Evolutionary conservation across 1,140 invertebrate genomes (phyloP).

Genomic region (Drosophila mauritiana): DNA sequence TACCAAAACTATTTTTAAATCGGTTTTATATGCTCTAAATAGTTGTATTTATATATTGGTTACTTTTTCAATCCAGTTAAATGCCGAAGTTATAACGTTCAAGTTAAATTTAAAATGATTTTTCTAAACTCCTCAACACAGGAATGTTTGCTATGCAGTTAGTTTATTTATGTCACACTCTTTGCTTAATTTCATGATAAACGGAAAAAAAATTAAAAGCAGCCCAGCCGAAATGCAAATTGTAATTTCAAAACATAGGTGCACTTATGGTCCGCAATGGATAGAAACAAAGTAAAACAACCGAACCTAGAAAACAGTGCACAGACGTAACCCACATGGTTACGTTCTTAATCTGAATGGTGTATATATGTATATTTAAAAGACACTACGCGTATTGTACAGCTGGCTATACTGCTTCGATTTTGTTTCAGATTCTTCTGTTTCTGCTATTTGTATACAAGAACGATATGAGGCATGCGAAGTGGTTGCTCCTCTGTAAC

Average conservation of each 20-base stretch:
- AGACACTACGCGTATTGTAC: conserved; percentile 61
- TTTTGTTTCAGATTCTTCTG: conserved; percentile 20
- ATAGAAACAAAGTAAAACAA: not conserved
- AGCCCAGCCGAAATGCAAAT: not conserved
- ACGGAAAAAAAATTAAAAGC: conserved; percentile 1
- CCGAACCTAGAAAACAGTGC: not conserved
- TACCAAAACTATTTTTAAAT: not conserved
- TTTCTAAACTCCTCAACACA: not conserved
- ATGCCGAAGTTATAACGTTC: not conserved
- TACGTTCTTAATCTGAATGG: conserved; percentile 2
- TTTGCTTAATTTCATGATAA: conserved; percentile 1
- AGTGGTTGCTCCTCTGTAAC: conserved; percentile 17
- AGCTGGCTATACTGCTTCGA: conserved; percentile 33
- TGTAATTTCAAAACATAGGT: not conserved
- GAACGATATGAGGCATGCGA: conserved; percentile 28
- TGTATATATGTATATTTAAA: conserved; percentile 42
- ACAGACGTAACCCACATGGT: not conserved
- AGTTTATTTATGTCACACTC: conserved; percentile 4
- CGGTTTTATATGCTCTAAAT: not conserved
- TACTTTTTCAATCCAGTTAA: not conserved
- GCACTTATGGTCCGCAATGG: not conserved
- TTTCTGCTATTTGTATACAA: conserved; percentile 38
- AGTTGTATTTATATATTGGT: not conserved
- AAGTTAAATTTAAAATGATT: not conserved
- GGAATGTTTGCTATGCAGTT: conserved; percentile 5